These are phyloP conservation scores for Phoenoteleia sp. DNA, from an alignment of 2,888 invertebrate genomes.

Conservation along the genomic window DNA sequence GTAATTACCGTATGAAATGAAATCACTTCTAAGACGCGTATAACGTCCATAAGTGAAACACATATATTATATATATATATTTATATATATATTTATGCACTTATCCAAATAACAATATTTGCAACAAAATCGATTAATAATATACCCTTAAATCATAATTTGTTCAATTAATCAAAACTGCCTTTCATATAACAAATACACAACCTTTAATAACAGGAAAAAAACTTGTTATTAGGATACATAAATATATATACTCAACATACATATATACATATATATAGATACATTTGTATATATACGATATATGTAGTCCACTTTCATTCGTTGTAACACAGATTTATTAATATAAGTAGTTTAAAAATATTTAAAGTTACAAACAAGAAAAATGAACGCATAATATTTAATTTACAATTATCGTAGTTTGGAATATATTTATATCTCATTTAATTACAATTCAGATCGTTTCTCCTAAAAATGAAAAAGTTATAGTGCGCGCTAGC, in stretches of 20 bases:
- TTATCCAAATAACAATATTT: conserved; percentile 54
- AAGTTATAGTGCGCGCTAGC: conserved; percentile 59
- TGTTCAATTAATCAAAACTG: background rate
- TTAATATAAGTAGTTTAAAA: conserved; percentile 25
- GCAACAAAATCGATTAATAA: background rate
- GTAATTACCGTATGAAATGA: conserved; percentile 49
- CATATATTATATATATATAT: conserved; percentile 63
- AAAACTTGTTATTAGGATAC: conserved; percentile 49
- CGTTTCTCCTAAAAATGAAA: conserved; percentile 18
- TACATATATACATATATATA: conserved; percentile 43
- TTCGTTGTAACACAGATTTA: conserved; percentile 67
- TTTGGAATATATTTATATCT: conserved; percentile 43
- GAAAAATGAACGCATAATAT: conserved; percentile 31
- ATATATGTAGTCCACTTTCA: conserved; percentile 65
- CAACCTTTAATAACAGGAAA: background rate
- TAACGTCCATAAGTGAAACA: conserved; percentile 47
- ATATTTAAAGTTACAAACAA: background rate
- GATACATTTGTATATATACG: conserved; percentile 39
- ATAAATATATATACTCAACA: conserved; percentile 48
- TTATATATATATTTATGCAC: conserved; percentile 46
- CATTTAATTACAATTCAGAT: conserved; percentile 28
- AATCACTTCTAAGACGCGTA: conserved; percentile 44
- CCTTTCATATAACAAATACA: background rate
- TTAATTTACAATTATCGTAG: conserved; percentile 37
- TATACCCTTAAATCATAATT: too few species aligned